Evolutionary conservation across 1,140 invertebrate species (phyloP), one percentile per base, ranked within the genome.

Genomic region (Aphis gossypii): DNA sequence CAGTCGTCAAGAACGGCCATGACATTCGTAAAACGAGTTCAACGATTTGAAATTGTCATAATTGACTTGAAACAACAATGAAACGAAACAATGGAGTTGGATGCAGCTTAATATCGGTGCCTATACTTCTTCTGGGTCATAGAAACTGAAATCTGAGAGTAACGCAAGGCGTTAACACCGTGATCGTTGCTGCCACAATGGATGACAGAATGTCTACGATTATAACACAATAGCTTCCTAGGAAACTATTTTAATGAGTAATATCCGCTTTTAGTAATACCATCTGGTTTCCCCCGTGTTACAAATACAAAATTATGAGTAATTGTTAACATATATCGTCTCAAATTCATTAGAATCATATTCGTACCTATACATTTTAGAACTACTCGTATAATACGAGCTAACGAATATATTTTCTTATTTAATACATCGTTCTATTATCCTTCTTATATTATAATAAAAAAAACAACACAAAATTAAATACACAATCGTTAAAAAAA

Each of bases 191-290:
- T 51, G 48, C 18, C n/a, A 54, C 87, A 89, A 89, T 54, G n/a
- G 87, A 89, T 54, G 87, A 89, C 87, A 87, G 86, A 84, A 84
- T 48, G 21, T n/a, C n/a, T 89, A 89, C 87, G n/a, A 89, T 54
- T 23, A 38, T 38, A 89, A 54, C 48, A 89, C 87, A 89, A 89
- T 54, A 89, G 87, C 87, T 89, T 54, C 87, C 35, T 54, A n/a
- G 48, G 48, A 89, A 38, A 89, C 18, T 38, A 54, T 89, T 54
- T 89, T 54, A 89, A 89, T 54, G 46, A 89, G 30, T 35, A 89
- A 54, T 89, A 89, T 89, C 87, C 87, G 87, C 44, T 89, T 87
- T 87, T 87, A 51, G 86, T 48, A 21, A 51, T 48, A 48, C 25
- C 18, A 35, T 87, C 30, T 48, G 35, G 86, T 87, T 87, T 87